A percentile compares a stretch with the other conserved stretches of the same genome.
Conservation (phyloP, 2,113 vertebrate species). For the Embiotoca jacksoni region DNA sequence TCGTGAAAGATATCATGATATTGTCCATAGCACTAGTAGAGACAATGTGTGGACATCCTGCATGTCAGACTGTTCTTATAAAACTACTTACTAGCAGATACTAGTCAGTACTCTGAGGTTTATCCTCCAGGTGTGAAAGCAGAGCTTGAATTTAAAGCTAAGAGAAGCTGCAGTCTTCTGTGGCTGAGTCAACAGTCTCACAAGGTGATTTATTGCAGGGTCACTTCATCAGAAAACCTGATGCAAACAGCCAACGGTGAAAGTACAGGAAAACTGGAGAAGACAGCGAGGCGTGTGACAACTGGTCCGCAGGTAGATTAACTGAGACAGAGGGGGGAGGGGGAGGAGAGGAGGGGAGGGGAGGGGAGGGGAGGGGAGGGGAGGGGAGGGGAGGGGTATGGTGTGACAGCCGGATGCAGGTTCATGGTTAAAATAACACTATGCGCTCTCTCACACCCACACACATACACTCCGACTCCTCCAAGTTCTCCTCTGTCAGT, state of each 20-base stretch:
- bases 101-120: neutral
- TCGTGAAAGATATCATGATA: no score
- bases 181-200: constrained; percentile 39
- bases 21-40: no score
- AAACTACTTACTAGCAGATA: neutral
- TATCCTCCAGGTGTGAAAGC: neutral
- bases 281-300: constrained; percentile 28
- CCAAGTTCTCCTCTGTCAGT: constrained; percentile 72
- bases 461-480: constrained; percentile 45
- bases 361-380: neutral
- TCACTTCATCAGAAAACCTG: constrained; percentile 55
- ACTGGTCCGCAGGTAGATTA: constrained; percentile 33
- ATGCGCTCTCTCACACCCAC: constrained; percentile 41
- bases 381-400: neutral
- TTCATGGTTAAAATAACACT: constrained; percentile 80
- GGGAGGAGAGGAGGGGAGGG: neutral
- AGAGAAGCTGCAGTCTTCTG: constrained; percentile 8
- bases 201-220: constrained; percentile 64
- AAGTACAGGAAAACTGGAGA: neutral
- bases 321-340: neutral
- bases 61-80: neutral
- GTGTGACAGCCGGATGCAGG: constrained; percentile 63
- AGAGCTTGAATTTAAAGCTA: constrained; percentile 11
- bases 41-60: neutral
- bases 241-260: constrained; percentile 29